phyloP scores from a whole-genome alignment of 2,113 vertebrate species.

The Serilophus lunatus region DNA sequence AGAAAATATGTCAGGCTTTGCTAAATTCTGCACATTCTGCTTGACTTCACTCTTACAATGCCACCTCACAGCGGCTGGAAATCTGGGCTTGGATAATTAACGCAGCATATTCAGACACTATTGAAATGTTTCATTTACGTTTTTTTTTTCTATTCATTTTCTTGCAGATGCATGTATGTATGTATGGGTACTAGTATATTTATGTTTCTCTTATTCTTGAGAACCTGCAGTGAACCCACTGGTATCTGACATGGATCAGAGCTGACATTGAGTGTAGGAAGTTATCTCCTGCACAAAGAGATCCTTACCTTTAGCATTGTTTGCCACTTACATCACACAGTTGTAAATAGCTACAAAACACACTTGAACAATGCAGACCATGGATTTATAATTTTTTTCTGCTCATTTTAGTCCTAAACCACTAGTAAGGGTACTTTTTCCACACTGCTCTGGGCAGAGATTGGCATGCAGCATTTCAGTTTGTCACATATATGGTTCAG shows the following conservation, averaged over 20 bases:
- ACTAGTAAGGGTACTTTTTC: background rate
- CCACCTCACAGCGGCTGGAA: background rate
- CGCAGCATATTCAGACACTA: background rate
- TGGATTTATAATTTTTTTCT: background rate
- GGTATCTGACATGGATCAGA: background rate
- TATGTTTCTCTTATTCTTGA: accelerated
- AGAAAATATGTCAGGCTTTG: background rate
- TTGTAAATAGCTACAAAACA: background rate
- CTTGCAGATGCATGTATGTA: background rate
- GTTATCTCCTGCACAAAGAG: background rate
- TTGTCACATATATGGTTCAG: background rate
- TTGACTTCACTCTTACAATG: background rate
- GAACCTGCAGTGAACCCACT: accelerated
- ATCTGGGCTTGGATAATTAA: background rate
- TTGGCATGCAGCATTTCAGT: background rate
- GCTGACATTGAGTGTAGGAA: accelerated
- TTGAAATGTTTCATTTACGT: background rate
- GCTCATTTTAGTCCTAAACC: background rate
- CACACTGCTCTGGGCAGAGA: background rate
- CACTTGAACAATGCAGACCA: background rate
- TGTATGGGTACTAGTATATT: accelerated
- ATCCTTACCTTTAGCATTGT: background rate
- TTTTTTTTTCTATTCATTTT: background rate
- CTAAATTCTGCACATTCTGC: background rate
- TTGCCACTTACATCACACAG: background rate